Evolutionary conservation across 2,113 vertebrate species (phyloP), one percentile per base, ranked within the genome.

Genomic region (Speoplatyrhinus poulsoni): DNA sequence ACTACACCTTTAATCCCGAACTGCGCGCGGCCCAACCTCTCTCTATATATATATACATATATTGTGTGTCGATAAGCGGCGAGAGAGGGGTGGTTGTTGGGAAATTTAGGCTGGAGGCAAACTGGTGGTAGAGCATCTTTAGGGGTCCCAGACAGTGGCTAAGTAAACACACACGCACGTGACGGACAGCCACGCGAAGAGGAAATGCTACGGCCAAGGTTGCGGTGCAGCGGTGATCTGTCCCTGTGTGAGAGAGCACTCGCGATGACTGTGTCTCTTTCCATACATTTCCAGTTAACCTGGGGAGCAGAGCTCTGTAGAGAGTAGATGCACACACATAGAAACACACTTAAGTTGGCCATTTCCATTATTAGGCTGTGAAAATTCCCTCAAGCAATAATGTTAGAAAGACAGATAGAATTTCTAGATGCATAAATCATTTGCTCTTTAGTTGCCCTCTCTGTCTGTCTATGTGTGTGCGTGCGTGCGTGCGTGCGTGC

Each of bases 121-220:
- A 36, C 86, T 85, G 72, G 75, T 77, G 80, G 74, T 62, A 48
- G 76, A 74, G 77, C 80, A 79, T 87, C 77, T 75, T 82, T 60
- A 75, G 65, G 74, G 77, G 76, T 75, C 76, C 77, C 75, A 85
- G 77, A 78, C 67, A 48, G 69, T 73, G 82, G 88, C 90, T 88
- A 89, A 87, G 19, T 19, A 90, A 84, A 74, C 83, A 90, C 19
- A 90, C 89, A 90, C 58, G 72, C 70, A 7, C 49, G 17, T 12
- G 65, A 85, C 76, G 86, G 72, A 65, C 81, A 76, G 81, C 60
- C 61, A 62, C 60, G 67, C 70, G 36, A 82, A 64, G 73, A 74
- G 81, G 76, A 86, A 86, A 82, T 67, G 83, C 74, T 82, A 83
- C 66, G 77, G 72, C 15, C 7, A 62, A 76, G 73, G 32, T 63